Base-by-base conservation (phyloP, 2,113 vertebrate genomes). In the Platichthys stellatus region DNA sequence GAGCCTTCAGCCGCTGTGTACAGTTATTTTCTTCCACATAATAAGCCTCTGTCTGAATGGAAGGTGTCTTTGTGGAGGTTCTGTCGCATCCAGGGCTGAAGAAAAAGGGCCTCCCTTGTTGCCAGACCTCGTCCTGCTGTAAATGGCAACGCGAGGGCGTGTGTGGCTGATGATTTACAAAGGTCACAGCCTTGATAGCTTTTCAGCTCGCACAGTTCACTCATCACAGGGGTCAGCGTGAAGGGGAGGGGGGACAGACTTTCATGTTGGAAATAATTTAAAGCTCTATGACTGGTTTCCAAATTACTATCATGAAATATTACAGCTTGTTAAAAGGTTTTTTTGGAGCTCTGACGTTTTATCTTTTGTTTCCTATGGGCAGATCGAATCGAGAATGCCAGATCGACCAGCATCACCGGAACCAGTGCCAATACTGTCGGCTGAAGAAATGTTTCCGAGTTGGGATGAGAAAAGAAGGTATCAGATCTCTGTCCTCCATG, bases 391-490 rank as follows among this genome's bases (percentile, higher is more conserved):
- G 97, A 2, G 98, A 99, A 89, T 99, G 98, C 85, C 97, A 99
- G 90, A 99, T 99, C 1, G 98, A 99, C 91, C 97, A 99, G 78
- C 97, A 98, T 81, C 98, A 99, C 88, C 95, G 98, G 13, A 99
- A 99, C 93, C 98, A 98, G 93, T 99, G 98, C 93, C 97, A 99
- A 76, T 99, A 96, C 92, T 99, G 98, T 75, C 96, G 97, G n/a
- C 95, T 98, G 66, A 98, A 99, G 94, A 99, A 99, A 92, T 99
- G 98, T 68, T 97, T 99, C 93, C 95, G 96, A 0, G 98, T 99
- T 31, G 98, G 98, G 23, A 99, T 99, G 98, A 95, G 97, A 81
- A 98, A 98, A 93, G 98, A 99, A 96, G 97, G 97, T 99, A 95
- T 88, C 24, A 71, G 35, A 62, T 51, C 21, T 31, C 28, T 20